A percentile compares a stretch with the other conserved stretches of the same genome.
Conservation (phyloP, 1,140 invertebrate species). For the Anastatus disparis region DNA sequence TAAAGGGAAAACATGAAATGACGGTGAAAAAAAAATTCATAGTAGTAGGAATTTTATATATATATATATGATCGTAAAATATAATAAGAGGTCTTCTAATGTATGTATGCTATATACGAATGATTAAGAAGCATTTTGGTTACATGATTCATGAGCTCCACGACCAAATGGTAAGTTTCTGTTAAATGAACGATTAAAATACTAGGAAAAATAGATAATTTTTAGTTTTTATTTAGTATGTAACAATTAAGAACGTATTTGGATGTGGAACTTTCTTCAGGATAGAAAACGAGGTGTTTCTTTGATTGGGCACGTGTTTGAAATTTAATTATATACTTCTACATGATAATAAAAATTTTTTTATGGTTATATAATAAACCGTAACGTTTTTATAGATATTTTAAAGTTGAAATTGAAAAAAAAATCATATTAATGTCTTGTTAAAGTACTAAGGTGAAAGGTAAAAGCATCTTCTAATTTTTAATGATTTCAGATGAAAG, state of each 20-base stretch:
- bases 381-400: no score
- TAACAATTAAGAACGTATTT: slow-evolving; percentile 10
- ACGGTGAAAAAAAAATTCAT: slow-evolving; percentile 22
- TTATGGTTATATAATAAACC: no score
- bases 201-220: slow-evolving; percentile 18
- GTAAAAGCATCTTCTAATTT: no score
- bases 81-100: slow-evolving; percentile 23
- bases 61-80: slow-evolving; percentile 25
- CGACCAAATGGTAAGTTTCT: slow-evolving; percentile 22
- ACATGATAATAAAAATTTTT: no score
- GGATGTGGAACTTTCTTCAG: background rate
- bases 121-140: slow-evolving; percentile 37
- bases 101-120: background rate
- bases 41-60: slow-evolving; percentile 32
- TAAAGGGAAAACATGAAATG: slow-evolving; percentile 23
- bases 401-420: no score
- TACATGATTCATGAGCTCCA: slow-evolving; percentile 24
- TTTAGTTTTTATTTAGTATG: no score
- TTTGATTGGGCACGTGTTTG: no score
- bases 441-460: no score
- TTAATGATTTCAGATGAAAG: no score
- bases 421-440: no score
- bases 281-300: no score
- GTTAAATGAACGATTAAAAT: slow-evolving; percentile 32
- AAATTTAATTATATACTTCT: no score